A percentile compares a stretch with the other conserved stretches of the same genome.
Evolutionary conservation across 2,888 invertebrate species (phyloP).

Genomic region (Tipula confusa): DNA sequence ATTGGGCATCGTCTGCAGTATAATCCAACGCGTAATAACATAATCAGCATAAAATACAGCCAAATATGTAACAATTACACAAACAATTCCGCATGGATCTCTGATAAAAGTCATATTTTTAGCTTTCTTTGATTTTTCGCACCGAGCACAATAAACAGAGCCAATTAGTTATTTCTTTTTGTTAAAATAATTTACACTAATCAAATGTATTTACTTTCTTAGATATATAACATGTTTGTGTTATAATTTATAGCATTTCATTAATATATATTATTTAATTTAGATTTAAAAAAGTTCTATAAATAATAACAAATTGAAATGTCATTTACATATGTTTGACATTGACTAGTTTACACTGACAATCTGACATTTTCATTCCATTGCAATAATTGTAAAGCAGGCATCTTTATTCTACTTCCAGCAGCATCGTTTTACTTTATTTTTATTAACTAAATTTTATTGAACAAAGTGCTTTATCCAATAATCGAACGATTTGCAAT

Average conservation of each 20-base stretch:
- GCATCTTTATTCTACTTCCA: too few species aligned
- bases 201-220: not conserved
- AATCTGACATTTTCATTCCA: not conserved
- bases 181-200: not conserved
- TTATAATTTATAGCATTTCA: not conserved
- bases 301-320: constrained; percentile 25
- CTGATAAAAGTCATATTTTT: constrained; percentile 59
- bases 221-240: not conserved
- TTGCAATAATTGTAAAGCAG: not conserved
- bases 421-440: too few species aligned
- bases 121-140: not conserved
- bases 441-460: too few species aligned
- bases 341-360: constrained; percentile 14
- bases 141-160: not conserved
- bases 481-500: too few species aligned
- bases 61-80: constrained; percentile 72
- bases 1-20: constrained; percentile 72
- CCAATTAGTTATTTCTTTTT: not conserved
- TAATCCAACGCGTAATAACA: constrained; percentile 78
- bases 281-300: not conserved
- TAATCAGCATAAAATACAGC: constrained; percentile 84
- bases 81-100: constrained; percentile 82
- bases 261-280: not conserved
- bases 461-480: not conserved
- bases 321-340: constrained; percentile 29